Conservation (phyloP, 2,888 invertebrate genomes). For the Meiosimyza platycephala region DNA sequence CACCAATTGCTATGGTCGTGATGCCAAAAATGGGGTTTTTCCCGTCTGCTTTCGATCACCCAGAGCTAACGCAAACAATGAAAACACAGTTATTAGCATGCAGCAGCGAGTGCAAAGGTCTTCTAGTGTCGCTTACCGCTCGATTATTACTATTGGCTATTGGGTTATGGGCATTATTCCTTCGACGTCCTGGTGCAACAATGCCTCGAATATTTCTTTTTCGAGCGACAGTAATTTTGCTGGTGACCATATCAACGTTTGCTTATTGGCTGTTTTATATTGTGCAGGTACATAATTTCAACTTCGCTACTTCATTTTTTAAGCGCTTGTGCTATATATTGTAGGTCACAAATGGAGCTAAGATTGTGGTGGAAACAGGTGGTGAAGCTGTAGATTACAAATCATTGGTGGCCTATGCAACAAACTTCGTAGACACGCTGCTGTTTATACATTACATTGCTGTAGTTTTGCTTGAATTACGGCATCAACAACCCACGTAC, state of each 20-base stretch:
- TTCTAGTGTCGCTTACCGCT: constrained; percentile 89
- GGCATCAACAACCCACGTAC: constrained; percentile 91
- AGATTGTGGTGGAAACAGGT: constrained; percentile 79
- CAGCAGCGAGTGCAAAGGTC: constrained; percentile 93
- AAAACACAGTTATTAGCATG: constrained; percentile 82
- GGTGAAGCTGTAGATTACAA: constrained; percentile 87
- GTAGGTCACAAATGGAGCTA: constrained; percentile 76
- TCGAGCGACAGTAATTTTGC: constrained; percentile 86
- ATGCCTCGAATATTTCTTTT: constrained; percentile 93
- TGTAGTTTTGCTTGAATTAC: constrained; percentile 91
- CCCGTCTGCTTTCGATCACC: constrained; percentile 76
- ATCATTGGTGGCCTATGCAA: constrained; percentile 90
- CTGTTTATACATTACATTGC: constrained; percentile 95
- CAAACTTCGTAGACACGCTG: constrained; percentile 92
- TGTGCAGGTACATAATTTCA: constrained; percentile 75
- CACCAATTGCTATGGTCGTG: constrained; percentile 95
- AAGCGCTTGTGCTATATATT: background rate
- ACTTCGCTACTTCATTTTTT: background rate
- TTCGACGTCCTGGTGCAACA: constrained; percentile 85
- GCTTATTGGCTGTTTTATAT: constrained; percentile 99
- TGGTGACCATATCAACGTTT: constrained; percentile 91
- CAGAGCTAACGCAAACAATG: constrained; percentile 76
- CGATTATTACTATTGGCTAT: constrained; percentile 89
- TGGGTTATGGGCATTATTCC: constrained; percentile 93
- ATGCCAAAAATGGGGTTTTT: constrained; percentile 91